Conservation (phyloP, 2,888 invertebrate genomes). For the Pachliopta kotzebuea region DNA sequence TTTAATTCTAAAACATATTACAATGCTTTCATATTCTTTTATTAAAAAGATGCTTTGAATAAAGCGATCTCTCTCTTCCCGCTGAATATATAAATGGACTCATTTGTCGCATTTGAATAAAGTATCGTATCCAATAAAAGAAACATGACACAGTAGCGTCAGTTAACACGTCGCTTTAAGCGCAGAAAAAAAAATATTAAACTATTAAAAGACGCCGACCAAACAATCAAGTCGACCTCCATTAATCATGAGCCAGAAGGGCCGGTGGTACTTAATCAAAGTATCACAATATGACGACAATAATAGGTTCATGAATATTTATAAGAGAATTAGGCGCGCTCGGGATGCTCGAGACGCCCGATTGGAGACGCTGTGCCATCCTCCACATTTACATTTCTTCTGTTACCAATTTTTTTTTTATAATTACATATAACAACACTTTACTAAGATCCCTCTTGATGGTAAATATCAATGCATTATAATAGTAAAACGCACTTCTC, state of each 20-base stretch:
- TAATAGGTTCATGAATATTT: conserved; percentile 73
- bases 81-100: not conserved
- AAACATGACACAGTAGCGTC: conserved; percentile 37
- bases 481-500: too few relatives aligned
- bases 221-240: conserved; percentile 43
- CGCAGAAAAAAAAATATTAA: conserved; percentile 27
- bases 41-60: too few relatives aligned
- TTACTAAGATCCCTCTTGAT: too few relatives aligned
- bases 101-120: conserved; percentile 13
- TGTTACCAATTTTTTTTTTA: conserved; percentile 1
- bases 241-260: conserved; percentile 60
- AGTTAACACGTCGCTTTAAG: conserved; percentile 32
- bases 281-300: conserved; percentile 71
- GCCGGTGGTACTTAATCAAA: conserved; percentile 73
- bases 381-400: conserved; percentile 15
- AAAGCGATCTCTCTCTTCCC: not conserved
- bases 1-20: too few relatives aligned
- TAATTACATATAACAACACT: too few relatives aligned
- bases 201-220: conserved; percentile 40
- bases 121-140: conserved; percentile 26
- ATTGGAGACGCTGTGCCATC: conserved; percentile 60
- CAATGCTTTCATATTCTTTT: too few relatives aligned
- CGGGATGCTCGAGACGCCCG: conserved; percentile 45
- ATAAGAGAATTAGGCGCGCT: conserved; percentile 65
- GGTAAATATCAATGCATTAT: too few relatives aligned